Evolutionary conservation across 2,797 vertebrate species (phyloP).

Genomic region (Phrynocephalus forsythii): DNA sequence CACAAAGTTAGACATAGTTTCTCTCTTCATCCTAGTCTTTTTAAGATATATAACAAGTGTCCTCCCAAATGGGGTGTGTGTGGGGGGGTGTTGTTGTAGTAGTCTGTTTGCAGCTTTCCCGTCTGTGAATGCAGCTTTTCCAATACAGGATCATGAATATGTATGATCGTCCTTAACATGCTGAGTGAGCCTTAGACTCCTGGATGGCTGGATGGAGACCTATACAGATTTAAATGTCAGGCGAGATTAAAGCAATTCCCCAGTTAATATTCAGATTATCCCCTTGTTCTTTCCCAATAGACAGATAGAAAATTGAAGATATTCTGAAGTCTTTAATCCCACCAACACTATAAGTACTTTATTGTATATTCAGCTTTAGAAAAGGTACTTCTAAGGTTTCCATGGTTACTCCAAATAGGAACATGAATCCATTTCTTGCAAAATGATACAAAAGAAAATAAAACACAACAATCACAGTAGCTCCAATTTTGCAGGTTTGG

Average conservation of each 20-base stretch:
- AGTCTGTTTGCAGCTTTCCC: conserved; percentile 54
- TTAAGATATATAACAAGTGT: conserved; percentile 46
- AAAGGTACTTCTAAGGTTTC: conserved; percentile 79
- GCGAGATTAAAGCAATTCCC: conserved; percentile 76
- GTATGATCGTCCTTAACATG: conserved; percentile 75
- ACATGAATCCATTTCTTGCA: conserved; percentile 74
- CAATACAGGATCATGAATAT: conserved; percentile 78
- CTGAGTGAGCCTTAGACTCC: conserved; percentile 74
- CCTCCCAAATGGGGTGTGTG: conserved; percentile 59
- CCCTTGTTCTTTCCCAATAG: conserved; percentile 76
- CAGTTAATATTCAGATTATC: conserved; percentile 79
- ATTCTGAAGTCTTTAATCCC: conserved; percentile 79
- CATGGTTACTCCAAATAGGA: conserved; percentile 80
- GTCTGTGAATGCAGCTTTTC: conserved; percentile 47
- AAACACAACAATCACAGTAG: conserved; percentile 43
- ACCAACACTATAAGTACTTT: conserved; percentile 75
- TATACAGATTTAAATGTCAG: conserved; percentile 69
- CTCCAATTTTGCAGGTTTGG: not conserved
- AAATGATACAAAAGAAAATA: conserved; percentile 67
- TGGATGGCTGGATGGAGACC: conserved; percentile 63
- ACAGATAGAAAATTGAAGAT: conserved; percentile 81
- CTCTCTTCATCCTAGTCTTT: not conserved
- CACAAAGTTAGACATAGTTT: not conserved
- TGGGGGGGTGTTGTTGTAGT: conserved; percentile 33
- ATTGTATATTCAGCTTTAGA: conserved; percentile 75